Conservation (phyloP, 2,113 vertebrate genomes). For the Ahaetulla prasina region DNA sequence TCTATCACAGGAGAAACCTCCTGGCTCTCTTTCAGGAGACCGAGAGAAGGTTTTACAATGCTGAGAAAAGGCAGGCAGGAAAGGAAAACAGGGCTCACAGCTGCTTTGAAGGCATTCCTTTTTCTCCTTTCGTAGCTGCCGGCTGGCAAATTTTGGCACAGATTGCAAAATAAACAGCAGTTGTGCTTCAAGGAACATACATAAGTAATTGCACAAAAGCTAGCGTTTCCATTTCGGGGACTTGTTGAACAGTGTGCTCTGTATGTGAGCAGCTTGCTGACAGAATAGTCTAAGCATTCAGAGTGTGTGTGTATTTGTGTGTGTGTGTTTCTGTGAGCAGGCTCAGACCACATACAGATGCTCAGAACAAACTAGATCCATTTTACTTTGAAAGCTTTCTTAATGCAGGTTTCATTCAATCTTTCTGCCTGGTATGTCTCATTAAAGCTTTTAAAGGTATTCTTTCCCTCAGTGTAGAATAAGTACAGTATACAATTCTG, state of each 20-base stretch:
- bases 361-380: rapidly evolving
- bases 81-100: not conserved
- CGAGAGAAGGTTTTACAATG: not conserved
- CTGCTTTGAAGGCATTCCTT: not conserved
- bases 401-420: not conserved
- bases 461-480: not conserved
- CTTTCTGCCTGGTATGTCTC: rapidly evolving
- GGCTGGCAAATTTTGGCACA: not conserved
- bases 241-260: rapidly evolving
- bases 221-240: rapidly evolving
- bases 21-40: not conserved
- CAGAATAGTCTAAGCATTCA: not conserved
- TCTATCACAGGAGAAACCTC: not conserved
- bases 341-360: not conserved
- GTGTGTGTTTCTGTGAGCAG: not conserved
- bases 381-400: not conserved
- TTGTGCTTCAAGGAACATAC: not conserved
- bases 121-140: rapidly evolving
- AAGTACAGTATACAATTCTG: not conserved
- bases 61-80: not conserved
- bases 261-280: not conserved
- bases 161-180: slow-evolving; percentile 5
- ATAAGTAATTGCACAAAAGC: not conserved
- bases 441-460: not conserved
- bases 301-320: no score